Percentiles rank a stretch among this genome's conserved stretches.
These are phyloP conservation scores for Drosophila mayri DNA, from an alignment of 1,140 invertebrate species.

Conservation along the genomic window DNA sequence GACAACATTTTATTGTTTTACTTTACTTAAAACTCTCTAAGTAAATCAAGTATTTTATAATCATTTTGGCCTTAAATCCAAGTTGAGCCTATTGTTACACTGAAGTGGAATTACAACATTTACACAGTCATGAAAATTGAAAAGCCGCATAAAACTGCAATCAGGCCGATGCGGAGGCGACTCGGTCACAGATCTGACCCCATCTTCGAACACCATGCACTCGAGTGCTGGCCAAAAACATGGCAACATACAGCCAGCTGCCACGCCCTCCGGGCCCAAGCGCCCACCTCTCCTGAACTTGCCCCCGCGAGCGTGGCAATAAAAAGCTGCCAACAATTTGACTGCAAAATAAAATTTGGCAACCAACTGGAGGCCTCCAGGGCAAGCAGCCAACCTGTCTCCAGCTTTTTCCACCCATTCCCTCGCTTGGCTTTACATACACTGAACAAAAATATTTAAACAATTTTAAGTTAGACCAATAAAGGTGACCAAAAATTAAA, in stretches of 20 bases:
- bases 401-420: conserved; percentile 2
- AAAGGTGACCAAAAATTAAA: background rate
- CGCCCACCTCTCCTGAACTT: background rate
- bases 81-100: conserved; percentile 9
- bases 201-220: conserved; percentile 2
- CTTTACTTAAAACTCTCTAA: background rate
- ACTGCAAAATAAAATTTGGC: conserved; percentile 82
- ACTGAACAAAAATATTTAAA: conserved; percentile 2
- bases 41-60: conserved; percentile 9
- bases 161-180: conserved; percentile 24
- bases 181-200: conserved; percentile 41
- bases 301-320: conserved; percentile 23
- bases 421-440: background rate
- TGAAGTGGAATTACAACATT: conserved; percentile 19
- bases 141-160: conserved; percentile 44
- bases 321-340: conserved; percentile 74
- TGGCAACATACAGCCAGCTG: conserved; percentile 15
- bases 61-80: conserved; percentile 2
- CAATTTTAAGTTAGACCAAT: too few species aligned
- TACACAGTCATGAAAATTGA: conserved; percentile 43
- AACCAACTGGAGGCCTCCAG: conserved; percentile 37
- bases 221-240: conserved; percentile 29
- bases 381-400: conserved; percentile 55
- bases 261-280: conserved; percentile 16
- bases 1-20: too few species aligned